A percentile compares a stretch with the other conserved stretches of the same genome.
Conservation (phyloP, 1,140 invertebrate species). For the Wiebesia pumilae region DNA sequence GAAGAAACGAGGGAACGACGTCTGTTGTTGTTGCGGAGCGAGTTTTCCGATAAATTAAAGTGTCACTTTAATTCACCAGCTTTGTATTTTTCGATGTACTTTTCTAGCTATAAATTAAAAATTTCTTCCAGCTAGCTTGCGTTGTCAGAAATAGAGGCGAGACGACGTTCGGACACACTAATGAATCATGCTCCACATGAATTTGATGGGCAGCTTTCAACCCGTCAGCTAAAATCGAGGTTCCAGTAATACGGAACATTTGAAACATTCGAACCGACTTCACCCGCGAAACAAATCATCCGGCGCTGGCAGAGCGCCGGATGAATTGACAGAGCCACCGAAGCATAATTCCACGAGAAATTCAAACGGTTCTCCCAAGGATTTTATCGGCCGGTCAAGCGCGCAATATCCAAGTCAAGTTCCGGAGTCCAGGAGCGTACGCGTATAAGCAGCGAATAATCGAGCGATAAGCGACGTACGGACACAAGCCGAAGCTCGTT, state of each 20-base stretch:
- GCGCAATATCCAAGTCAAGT: slow-evolving; percentile 3
- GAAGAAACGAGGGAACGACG: no score
- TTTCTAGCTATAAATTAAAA: no score
- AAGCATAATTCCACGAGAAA: background rate
- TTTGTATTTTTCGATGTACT: no score
- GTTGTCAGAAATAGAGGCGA: no score
- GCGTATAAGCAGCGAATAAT: slow-evolving; percentile 14
- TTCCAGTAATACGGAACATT: background rate
- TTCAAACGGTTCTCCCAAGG: background rate
- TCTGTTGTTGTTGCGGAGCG: no score
- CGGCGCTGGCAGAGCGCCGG: no score
- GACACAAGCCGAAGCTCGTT: slow-evolving; percentile 28
- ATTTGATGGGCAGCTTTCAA: no score
- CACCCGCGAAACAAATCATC: background rate
- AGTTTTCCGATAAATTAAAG: no score
- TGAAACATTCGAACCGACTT: background rate
- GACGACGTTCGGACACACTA: no score
- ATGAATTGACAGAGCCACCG: background rate
- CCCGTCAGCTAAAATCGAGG: background rate
- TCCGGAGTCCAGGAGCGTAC: background rate
- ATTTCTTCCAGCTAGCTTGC: no score
- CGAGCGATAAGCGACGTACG: slow-evolving; percentile 1
- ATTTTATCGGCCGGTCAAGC: background rate
- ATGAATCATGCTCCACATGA: no score
- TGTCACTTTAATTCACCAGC: no score